A percentile compares a stretch with the other conserved stretches of the same genome.
phyloP scores from a whole-genome alignment of 2,888 invertebrate genomes.

The Galeruca laticollis region DNA sequence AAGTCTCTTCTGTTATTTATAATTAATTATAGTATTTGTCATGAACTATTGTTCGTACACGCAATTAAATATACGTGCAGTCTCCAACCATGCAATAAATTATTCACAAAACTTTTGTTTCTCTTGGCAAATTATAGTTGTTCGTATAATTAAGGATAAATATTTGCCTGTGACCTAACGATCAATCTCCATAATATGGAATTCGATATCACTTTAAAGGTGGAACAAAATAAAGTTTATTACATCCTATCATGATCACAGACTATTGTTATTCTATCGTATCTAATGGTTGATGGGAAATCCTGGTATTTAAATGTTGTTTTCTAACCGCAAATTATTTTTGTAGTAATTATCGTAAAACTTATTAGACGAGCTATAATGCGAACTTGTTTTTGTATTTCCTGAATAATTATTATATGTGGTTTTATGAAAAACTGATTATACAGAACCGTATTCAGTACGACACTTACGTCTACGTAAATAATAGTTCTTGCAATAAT shows the following conservation, averaged over 20 bases:
- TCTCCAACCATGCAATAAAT: no score
- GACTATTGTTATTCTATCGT: conserved; percentile 15
- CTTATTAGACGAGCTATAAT: neutral
- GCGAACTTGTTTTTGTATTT: conserved; percentile 1
- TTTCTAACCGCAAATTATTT: conserved; percentile 1
- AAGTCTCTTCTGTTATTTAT: no score
- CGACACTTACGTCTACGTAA: no score
- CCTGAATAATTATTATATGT: conserved; percentile 4
- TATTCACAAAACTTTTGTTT: no score
- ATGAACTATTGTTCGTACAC: no score
- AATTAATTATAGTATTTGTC: no score
- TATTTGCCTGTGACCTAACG: conserved; percentile 30
- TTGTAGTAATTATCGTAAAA: neutral
- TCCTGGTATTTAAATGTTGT: conserved; percentile 10
- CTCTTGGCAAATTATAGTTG: no score
- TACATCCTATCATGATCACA: neutral
- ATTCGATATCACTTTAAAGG: neutral
- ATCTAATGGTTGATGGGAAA: neutral
- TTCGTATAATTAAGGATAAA: neutral
- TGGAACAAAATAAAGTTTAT: conserved; percentile 13
- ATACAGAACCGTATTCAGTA: neutral
- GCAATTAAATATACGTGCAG: no score
- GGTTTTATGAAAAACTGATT: neutral
- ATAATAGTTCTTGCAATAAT: no score
- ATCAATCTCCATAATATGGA: neutral